Evolutionary conservation across 1,140 invertebrate species (phyloP).

Genomic region (Orius insidiosus): DNA sequence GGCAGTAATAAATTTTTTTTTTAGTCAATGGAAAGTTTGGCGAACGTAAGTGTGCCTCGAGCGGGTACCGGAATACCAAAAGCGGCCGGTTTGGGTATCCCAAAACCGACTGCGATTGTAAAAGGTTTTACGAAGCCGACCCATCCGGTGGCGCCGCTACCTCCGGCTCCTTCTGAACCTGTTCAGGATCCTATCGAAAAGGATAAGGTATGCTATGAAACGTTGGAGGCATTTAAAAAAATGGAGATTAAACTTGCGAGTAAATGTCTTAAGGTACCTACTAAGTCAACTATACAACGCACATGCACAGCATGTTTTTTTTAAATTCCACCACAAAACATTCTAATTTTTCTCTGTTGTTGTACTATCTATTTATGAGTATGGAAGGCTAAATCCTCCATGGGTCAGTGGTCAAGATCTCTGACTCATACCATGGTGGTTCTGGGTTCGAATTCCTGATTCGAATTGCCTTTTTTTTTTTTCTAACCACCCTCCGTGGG

Average conservation of each 20-base stretch:
- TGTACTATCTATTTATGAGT: no score
- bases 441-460: no score
- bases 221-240: conserved; percentile 8
- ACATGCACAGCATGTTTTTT: no score
- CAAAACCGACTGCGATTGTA: conserved; percentile 75
- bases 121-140: conserved; percentile 62
- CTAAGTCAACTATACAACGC: no score
- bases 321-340: no score
- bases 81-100: conserved; percentile 45
- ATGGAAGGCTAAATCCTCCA: no score
- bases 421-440: no score
- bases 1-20: neutral
- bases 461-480: no score
- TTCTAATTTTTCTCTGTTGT: no score
- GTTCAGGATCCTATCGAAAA: conserved; percentile 4
- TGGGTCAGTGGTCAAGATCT: no score
- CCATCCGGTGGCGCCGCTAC: conserved; percentile 21
- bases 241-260: neutral
- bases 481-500: no score
- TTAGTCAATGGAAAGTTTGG: conserved; percentile 1
- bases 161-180: conserved; percentile 9
- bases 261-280: no score
- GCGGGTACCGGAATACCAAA: conserved; percentile 15
- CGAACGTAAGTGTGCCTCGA: conserved; percentile 11
- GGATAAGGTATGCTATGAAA: neutral